Evolutionary conservation across 2,888 invertebrate species (phyloP), one percentile per base, ranked within the genome.

Genomic region (Eupithecia abbreviata): DNA sequence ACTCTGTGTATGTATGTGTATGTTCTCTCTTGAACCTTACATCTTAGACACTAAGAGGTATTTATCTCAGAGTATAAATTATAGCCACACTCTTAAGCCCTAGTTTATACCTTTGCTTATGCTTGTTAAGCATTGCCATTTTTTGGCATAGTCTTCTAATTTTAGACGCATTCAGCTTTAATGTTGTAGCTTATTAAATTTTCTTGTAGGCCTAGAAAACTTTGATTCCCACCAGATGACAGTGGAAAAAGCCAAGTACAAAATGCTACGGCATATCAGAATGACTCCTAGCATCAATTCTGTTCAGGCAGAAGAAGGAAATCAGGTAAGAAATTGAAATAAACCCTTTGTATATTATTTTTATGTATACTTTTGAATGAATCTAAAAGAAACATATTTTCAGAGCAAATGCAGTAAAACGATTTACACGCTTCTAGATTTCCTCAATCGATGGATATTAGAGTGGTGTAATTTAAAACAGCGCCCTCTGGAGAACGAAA

Each of bases 371-470:
- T 69, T 91, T 41, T 42, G 18, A 66, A 13, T 15, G n/a, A 12
- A 66, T 6, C 41, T 42, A 9, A 18, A 10, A 12, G n/a, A 9
- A 45, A 45, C 30, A 30, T 30, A 30, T 30, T 69, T 91, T 85
- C 91, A 95, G 93, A 93, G 93, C 76, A 95, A 96, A 87, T 97
- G 96, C 85, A 96, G 96, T 45, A 97, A 97, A 90, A 95, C 96
- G 3, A 96, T 97, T 77, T 97, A 97, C 82, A 96, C 97, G 2
- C 90, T 97, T 72, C 88, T 98, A 72, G 98, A 98, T 89, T 97
- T 98, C 83, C 89, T 98, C 74, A 96, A 97, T 85, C 95, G 97
- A 79, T 98, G 97, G 97, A 89, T 97, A 10, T 91, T 96, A 75
- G 97, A 97, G 84, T 97, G 95, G 96, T 90, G 94, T 84, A 91